Percentiles rank a stretch among this genome's conserved stretches.
Evolutionary conservation across 2,113 vertebrate species (phyloP).

Genomic region (Mirounga angustirostris): DNA sequence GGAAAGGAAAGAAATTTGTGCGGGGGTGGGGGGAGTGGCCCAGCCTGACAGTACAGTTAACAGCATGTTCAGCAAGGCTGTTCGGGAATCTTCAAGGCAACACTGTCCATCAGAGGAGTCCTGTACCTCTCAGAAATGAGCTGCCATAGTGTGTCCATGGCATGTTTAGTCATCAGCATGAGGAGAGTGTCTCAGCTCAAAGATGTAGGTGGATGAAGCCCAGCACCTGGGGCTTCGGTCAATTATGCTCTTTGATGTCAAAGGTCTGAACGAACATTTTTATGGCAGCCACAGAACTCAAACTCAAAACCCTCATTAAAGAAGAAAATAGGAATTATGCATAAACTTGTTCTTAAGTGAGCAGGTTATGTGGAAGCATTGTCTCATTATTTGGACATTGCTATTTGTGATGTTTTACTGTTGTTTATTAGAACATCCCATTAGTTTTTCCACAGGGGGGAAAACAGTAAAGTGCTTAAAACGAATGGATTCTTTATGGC

Average conservation of each 20-base stretch:
- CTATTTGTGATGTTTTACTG: not conserved
- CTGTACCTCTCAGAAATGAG: not conserved
- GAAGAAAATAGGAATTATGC: not conserved
- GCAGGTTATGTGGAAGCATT: not conserved
- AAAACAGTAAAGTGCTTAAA: not conserved
- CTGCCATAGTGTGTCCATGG: fast-evolving
- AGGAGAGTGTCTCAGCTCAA: not conserved
- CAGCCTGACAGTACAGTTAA: not conserved
- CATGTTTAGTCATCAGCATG: not conserved
- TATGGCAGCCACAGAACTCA: not conserved
- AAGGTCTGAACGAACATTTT: not conserved
- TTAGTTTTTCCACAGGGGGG: not conserved
- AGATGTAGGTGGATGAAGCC: not conserved
- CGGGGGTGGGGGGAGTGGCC: no score
- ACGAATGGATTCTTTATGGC: not conserved
- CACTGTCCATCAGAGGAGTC: not conserved
- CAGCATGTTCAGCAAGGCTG: not conserved
- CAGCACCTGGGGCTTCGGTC: fast-evolving
- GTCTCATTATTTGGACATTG: not conserved
- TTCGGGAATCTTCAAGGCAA: not conserved
- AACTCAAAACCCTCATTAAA: not conserved
- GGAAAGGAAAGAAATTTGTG: not conserved
- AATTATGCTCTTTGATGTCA: not conserved
- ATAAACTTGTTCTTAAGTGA: not conserved
- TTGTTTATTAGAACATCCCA: not conserved